A percentile compares a stretch with the other conserved stretches of the same genome.
Evolutionary conservation across 2,888 invertebrate genomes (phyloP).

Genomic region (Ormia ochracea): DNA sequence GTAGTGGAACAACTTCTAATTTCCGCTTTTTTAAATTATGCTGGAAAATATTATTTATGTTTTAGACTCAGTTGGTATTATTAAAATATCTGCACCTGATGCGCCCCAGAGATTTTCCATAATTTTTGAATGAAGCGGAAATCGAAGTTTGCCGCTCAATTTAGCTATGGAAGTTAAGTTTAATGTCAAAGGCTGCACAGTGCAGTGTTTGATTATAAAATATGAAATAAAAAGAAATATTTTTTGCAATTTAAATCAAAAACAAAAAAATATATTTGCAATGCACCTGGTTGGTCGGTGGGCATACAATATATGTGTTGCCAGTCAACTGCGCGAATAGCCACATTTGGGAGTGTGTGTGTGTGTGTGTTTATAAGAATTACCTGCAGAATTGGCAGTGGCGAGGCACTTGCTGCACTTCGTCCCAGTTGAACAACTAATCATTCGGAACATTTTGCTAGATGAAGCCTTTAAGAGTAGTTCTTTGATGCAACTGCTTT

Average conservation of each 20-base stretch:
- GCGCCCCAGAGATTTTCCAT: not conserved
- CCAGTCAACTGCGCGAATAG: not conserved
- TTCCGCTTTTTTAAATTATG: not conserved
- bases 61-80: not conserved
- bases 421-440: too few species aligned
- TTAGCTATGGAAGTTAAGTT: slow-evolving; percentile 64
- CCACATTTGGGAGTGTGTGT: too few species aligned
- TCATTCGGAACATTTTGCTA: too few species aligned
- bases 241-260: not conserved
- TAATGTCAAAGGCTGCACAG: slow-evolving; percentile 23
- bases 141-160: slow-evolving; percentile 71
- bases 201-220: not conserved
- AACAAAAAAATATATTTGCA: too few species aligned
- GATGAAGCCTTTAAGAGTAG: too few species aligned
- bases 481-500: too few species aligned
- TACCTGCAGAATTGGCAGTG: too few species aligned
- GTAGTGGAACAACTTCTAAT: not conserved
- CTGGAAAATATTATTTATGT: not conserved
- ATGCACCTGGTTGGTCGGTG: too few species aligned
- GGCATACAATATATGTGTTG: too few species aligned
- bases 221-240: not conserved
- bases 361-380: too few species aligned
- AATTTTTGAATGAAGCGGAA: slow-evolving; percentile 64
- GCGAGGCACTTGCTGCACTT: too few species aligned
- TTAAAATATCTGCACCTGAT: too few species aligned